Conservation (phyloP, 2,888 invertebrate genomes). For the Yponomeuta plumbellus region DNA sequence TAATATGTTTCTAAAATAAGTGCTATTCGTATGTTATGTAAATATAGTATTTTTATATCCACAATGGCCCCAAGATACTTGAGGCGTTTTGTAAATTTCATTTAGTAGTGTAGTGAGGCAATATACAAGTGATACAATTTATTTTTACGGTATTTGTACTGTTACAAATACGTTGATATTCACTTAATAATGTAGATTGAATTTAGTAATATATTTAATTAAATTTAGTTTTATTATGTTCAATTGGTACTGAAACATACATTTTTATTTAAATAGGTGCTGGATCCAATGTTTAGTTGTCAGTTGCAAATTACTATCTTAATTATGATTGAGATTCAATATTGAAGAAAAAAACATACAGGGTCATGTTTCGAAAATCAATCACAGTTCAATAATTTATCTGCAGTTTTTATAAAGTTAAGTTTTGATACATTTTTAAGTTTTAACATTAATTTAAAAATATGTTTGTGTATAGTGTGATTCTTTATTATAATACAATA, state of each 20-base stretch:
- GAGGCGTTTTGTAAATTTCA: conserved; percentile 17
- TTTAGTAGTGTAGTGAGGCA: conserved; percentile 7
- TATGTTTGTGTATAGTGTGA: conserved; percentile 46
- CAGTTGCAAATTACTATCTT: background rate
- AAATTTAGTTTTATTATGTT: conserved; percentile 2
- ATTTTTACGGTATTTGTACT: conserved; percentile 49
- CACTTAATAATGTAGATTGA: conserved; percentile 25
- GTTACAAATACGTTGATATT: conserved; percentile 29
- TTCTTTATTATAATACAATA: conserved; percentile 28
- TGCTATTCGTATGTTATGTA: conserved; percentile 25
- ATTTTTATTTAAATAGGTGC: background rate
- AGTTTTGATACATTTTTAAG: conserved; percentile 21
- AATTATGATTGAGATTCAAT: background rate
- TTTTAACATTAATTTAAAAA: conserved; percentile 7
- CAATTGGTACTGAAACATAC: background rate
- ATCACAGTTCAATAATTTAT: background rate
- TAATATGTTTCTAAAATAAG: background rate
- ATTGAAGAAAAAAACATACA: background rate
- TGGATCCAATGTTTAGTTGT: background rate
- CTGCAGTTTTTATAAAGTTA: conserved; percentile 20
- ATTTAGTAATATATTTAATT: conserved; percentile 5
- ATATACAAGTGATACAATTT: conserved; percentile 20
- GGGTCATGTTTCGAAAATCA: background rate
- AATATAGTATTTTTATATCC: conserved; percentile 30
- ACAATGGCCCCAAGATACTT: conserved; percentile 22